Evolutionary conservation across 53 echinoderm and acorn worm genomes (phyloP).

Genomic region (Mesocentrotus franciscanus): DNA sequence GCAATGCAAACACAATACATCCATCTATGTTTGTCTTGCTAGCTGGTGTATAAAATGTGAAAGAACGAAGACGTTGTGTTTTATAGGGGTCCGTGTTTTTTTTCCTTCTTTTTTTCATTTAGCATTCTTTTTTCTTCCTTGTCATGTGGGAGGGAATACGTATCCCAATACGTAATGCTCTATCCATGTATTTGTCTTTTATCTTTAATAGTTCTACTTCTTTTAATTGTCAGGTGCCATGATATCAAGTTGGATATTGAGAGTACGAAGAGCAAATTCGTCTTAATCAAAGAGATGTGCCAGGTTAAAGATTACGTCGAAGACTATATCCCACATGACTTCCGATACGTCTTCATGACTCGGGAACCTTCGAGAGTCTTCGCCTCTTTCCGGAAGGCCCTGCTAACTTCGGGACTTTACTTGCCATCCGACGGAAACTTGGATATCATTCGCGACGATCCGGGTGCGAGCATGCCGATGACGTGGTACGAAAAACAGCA

Average conservation of each 20-base stretch:
- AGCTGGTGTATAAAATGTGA: too few relatives aligned
- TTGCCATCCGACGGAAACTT: neutral
- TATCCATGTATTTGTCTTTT: too few relatives aligned
- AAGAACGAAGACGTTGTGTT: too few relatives aligned
- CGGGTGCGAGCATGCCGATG: neutral
- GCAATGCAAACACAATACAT: too few relatives aligned
- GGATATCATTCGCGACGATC: constrained; percentile 22
- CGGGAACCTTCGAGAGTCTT: constrained; percentile 25
- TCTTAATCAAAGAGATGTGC: constrained; percentile 13
- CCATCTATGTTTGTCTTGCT: too few relatives aligned
- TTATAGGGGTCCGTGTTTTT: too few relatives aligned
- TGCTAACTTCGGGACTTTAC: neutral
- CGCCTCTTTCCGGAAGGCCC: constrained; percentile 14
- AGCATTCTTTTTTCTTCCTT: too few relatives aligned
- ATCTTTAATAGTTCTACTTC: too few relatives aligned
- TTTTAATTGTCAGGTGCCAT: neutral
- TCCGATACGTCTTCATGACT: constrained; percentile 7
- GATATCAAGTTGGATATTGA: neutral
- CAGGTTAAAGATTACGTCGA: neutral
- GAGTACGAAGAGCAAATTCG: constrained; percentile 15
- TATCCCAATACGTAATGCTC: too few relatives aligned
- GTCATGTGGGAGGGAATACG: too few relatives aligned
- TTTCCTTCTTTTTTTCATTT: too few relatives aligned
- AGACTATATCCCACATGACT: neutral
- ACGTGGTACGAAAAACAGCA: constrained; percentile 32